A percentile compares a stretch with the other conserved stretches of the same genome.
phyloP scores from a whole-genome alignment of 1,140 invertebrate species.

The Tetraneura akinire region DNA sequence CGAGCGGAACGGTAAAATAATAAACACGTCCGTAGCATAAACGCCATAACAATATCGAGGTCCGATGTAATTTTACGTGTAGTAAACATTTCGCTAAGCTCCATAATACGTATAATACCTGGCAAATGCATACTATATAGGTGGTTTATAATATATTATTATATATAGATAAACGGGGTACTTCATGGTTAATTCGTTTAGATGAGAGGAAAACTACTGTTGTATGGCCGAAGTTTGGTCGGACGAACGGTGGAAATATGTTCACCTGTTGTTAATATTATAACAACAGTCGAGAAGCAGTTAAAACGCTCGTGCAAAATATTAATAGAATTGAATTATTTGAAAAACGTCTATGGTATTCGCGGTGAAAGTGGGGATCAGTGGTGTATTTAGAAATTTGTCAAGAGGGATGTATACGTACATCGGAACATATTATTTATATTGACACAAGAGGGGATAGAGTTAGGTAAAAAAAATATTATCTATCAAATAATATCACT shows the following conservation, averaged over 20 bases:
- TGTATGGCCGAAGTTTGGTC: conserved; percentile 58
- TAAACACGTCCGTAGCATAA: conserved; percentile 12
- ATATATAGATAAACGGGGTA: background rate
- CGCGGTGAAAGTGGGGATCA: too few relatives aligned
- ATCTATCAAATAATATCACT: too few relatives aligned
- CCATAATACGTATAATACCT: background rate
- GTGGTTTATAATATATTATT: too few relatives aligned
- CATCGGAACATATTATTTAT: too few relatives aligned
- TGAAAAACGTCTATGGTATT: too few relatives aligned
- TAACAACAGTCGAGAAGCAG: background rate
- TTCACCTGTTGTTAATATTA: conserved; percentile 39
- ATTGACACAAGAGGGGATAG: too few relatives aligned
- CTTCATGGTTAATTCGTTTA: conserved; percentile 23
- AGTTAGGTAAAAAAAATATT: too few relatives aligned
- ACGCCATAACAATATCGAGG: background rate
- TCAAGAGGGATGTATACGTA: too few relatives aligned
- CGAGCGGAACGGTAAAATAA: conserved; percentile 20
- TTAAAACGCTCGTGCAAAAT: too few relatives aligned
- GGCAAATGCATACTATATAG: too few relatives aligned
- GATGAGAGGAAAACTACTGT: conserved; percentile 55
- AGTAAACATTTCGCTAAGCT: background rate
- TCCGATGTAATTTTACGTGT: background rate
- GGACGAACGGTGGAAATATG: background rate
- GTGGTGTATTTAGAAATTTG: too few relatives aligned
- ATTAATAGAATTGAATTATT: too few relatives aligned